Base-by-base conservation (phyloP, 1,140 invertebrate genomes). In the Alviniconcha marisindica region DNA sequence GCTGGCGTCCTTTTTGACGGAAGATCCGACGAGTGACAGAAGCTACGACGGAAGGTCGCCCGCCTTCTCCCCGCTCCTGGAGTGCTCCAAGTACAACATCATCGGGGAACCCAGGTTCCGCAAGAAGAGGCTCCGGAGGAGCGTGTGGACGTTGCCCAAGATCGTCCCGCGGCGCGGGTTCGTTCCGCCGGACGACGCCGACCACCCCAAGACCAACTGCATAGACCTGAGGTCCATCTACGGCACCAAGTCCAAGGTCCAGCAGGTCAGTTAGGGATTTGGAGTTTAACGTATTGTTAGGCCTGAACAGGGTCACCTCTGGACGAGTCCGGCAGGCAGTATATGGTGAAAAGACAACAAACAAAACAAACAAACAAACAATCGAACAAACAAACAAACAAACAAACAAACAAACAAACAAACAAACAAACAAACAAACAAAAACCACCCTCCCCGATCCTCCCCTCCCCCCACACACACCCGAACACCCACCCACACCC, bases 1-100 rank as follows among this genome's bases (percentile, higher is more conserved):
- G 18, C 14, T 40, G 31, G 24, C 36, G 31, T 40, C 69, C 1
- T 71, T 71, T 24, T 36, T 71, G 10, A 71, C 69, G 38, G 69
- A 40, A 15, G 69, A 71, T 33, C n/a, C 63, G 12, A 66, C 7
- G 12, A 71, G 69, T 40, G 2, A 12, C 18, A 71, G 69, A 40
- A 40, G 36, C 36, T 40, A 40, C 69, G 36, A 40, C 36, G 36
- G 69, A 15, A 38, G 69, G 12, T 71, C 36, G 18, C 4, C 69
- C 7, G 0, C 36, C 33, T 71, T 76, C n/a, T 76, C 40, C 28
- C 73, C 73, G 21, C 2, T 76, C 5, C 73, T 76, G 73, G 73
- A n/a, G 0, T 76, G 73, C 44, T 76, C 73, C 73, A 76, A 76
- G 73, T 76, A 76, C 73, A 76, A 15, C 28, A 40, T 76, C 42